Evolutionary conservation across 2,113 vertebrate species (phyloP).

Genomic region (Etheostoma cragini): DNA sequence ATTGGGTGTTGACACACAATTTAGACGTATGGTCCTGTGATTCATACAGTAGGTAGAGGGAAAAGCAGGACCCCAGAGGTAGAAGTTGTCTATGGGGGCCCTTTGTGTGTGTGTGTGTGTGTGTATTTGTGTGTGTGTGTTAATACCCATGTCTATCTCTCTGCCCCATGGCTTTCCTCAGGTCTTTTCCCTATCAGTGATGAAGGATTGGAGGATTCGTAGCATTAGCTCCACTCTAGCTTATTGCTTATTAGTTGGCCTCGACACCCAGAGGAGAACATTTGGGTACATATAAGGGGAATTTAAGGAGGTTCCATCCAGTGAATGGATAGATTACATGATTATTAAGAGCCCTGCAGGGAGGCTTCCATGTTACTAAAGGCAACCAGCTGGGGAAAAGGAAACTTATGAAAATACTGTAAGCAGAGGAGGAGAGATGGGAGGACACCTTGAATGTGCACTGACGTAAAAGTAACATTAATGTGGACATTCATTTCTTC

Average conservation of each 20-base stretch:
- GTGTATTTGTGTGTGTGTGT: slow-evolving; percentile 34
- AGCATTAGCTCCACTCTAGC: slow-evolving; percentile 50
- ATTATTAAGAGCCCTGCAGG: slow-evolving; percentile 69
- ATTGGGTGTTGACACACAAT: slow-evolving; percentile 68
- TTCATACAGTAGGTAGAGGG: slow-evolving; percentile 28
- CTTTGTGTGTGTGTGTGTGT: slow-evolving; percentile 22
- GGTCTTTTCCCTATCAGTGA: slow-evolving; percentile 48
- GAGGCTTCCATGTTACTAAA: slow-evolving; percentile 31
- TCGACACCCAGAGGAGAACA: slow-evolving; percentile 54
- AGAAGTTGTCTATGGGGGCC: slow-evolving; percentile 21
- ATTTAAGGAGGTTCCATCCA: slow-evolving; percentile 66
- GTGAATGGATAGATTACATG: slow-evolving; percentile 71
- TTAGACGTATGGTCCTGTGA: slow-evolving; percentile 22
- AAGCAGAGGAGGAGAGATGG: slow-evolving; percentile 4
- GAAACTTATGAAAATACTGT: slow-evolving; percentile 26
- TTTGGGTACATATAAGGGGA: slow-evolving; percentile 64
- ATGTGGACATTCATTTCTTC: neutral
- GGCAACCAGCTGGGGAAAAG: slow-evolving; percentile 24
- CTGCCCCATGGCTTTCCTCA: slow-evolving; percentile 37
- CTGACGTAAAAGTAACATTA: slow-evolving; percentile 3
- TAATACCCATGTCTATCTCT: slow-evolving; percentile 52
- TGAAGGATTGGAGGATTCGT: slow-evolving; percentile 58
- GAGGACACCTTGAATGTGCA: slow-evolving; percentile 19
- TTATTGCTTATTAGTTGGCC: slow-evolving; percentile 71
- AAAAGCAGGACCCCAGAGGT: slow-evolving; percentile 14